phyloP scores from a whole-genome alignment of 1,140 invertebrate genomes.

The Cheumatopsyche charites region DNA sequence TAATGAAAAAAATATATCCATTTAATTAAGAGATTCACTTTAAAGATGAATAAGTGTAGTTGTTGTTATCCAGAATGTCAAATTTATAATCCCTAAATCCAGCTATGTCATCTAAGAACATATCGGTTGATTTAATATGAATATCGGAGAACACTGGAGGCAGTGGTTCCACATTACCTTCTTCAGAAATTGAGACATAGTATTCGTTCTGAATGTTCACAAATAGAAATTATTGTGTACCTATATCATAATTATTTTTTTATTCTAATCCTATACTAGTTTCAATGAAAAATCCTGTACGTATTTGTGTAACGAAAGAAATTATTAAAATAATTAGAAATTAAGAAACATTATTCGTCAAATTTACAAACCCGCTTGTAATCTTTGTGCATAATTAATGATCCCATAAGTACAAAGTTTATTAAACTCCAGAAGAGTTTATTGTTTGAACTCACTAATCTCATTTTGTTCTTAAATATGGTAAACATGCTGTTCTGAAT shows the following conservation, averaged over 20 bases:
- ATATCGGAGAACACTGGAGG: slow-evolving; percentile 69
- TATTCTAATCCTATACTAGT: too few species aligned
- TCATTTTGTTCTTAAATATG: too few species aligned
- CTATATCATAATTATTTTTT: background rate
- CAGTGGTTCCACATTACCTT: slow-evolving; percentile 64
- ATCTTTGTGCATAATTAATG: background rate
- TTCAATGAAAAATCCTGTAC: background rate
- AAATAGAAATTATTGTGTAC: too few species aligned
- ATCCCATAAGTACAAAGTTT: background rate
- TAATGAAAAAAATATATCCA: background rate
- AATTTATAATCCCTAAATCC: slow-evolving; percentile 68
- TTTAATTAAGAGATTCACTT: background rate
- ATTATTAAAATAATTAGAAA: too few species aligned
- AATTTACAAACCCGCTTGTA: too few species aligned
- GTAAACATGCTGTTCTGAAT: too few species aligned
- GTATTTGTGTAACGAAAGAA: too few species aligned
- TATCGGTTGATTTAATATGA: slow-evolving; percentile 69
- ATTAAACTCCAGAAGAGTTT: background rate
- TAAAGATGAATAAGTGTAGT: slow-evolving; percentile 48
- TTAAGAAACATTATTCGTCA: too few species aligned
- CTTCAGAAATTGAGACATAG: slow-evolving; percentile 67
- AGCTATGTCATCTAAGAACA: slow-evolving; percentile 67
- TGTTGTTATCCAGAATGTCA: slow-evolving; percentile 63
- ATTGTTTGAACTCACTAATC: background rate
- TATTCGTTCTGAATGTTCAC: slow-evolving; percentile 62